Evolutionary conservation across 1,140 invertebrate species (phyloP), one percentile per base, ranked within the genome.

Genomic region (Monochamus saltuarius): DNA sequence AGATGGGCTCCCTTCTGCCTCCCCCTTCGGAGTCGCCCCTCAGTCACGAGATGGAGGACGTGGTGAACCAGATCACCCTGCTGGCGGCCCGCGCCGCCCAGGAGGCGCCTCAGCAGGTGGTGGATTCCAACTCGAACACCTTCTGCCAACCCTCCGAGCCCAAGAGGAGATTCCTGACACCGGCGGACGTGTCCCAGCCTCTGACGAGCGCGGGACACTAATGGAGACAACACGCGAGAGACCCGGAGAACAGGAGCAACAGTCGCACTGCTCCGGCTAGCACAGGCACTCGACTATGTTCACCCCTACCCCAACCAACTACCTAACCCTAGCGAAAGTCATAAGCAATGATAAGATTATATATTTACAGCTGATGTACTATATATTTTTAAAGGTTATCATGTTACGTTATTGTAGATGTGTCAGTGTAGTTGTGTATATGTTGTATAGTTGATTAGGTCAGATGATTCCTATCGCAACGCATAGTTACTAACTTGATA

Each of bases 11-110:
- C 60, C 1, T 75, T 72, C 11, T 76, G 75, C 54, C 66, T 13
- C 73, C 77, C 0, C 79, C 77, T 35, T 69, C 75, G 4, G 78
- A 83, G 35, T 81, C 82, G 58, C 86, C 82, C n/a, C 80, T 91
- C 2, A 84, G 83, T 38, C 86, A 89, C 76, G 87, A 90, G 73
- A 90, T 90, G 87, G 89, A 90, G 73, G 87, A 90, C 74, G 89
- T 90, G 47, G 89, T 90, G 29, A 90, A 90, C 73, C 89, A 90
- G 77, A 90, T 91, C 61, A 89, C 89, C 22, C 79, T 90, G 34
- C 75, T 91, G 66, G 89, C 89, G 1, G 86, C 88, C 1, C 80
- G 87, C 55, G 86, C 88, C 4, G 85, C 87, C 2, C 82, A 84
- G 67, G 81, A 83, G 59, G 59, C 79, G 13, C 68, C 75, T 6